Conservation (phyloP, 1,140 invertebrate genomes). For the Olivierus martensii region DNA sequence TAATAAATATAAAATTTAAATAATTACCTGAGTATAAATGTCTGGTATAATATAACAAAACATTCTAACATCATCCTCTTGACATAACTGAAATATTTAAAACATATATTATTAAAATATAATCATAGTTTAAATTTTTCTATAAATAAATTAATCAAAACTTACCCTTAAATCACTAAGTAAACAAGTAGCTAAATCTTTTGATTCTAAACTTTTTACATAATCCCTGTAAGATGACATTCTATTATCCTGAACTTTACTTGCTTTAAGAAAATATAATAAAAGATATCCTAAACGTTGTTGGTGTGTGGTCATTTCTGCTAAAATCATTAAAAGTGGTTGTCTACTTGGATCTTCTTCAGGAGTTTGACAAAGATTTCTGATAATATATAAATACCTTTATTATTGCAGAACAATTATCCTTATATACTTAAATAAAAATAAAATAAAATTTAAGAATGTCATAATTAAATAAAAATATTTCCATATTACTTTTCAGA, state of each 20-base stretch:
- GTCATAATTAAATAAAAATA: no score
- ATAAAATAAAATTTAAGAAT: no score
- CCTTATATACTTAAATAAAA: no score
- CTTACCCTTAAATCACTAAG: conserved; percentile 15
- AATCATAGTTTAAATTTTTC: no score
- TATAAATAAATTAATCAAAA: no score
- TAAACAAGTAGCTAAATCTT: conserved; percentile 17
- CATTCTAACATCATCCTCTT: conserved; percentile 70
- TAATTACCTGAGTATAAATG: conserved; percentile 53
- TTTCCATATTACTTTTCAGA: no score
- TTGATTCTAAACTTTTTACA: conserved; percentile 19
- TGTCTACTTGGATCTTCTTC: conserved; percentile 61
- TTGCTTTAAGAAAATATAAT: conserved; percentile 71
- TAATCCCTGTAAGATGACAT: conserved; percentile 21
- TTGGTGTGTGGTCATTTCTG: conserved; percentile 49
- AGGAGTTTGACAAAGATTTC: conserved; percentile 50
- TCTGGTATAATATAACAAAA: conserved; percentile 83
- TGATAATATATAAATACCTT: no score
- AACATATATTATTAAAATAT: neutral
- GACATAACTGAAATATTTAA: conserved; percentile 43
- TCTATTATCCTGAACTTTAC: conserved; percentile 24
- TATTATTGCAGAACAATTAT: no score
- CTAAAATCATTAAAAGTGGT: conserved; percentile 51
- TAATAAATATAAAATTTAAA: neutral
- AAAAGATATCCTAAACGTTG: conserved; percentile 67